Evolutionary conservation across 1,140 invertebrate genomes (phyloP).

Genomic region (Proales similis): DNA sequence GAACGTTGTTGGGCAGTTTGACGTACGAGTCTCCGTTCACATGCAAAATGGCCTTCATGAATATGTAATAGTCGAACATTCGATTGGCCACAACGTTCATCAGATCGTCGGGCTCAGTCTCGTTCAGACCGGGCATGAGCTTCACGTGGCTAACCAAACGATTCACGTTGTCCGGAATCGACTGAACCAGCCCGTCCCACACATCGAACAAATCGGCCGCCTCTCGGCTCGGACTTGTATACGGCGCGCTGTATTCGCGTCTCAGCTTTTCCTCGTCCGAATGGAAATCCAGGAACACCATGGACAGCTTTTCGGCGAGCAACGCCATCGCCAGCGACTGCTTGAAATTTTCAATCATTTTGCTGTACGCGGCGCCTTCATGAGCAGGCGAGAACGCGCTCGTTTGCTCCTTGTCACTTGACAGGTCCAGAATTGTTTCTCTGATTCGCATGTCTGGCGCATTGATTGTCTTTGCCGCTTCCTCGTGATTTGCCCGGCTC

Average conservation of each 20-base stretch:
- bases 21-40: slow-evolving; percentile 17
- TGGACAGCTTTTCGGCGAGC: no score
- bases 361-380: slow-evolving; percentile 14
- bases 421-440: no score
- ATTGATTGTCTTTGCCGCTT: no score
- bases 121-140: slow-evolving; percentile 27
- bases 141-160: neutral
- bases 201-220: slow-evolving; percentile 8
- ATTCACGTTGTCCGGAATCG: slow-evolving; percentile 14
- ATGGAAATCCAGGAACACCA: no score
- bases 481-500: no score
- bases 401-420: no score
- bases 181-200: slow-evolving; percentile 17
- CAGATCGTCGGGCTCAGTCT: slow-evolving; percentile 3
- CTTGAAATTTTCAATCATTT: neutral
- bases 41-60: slow-evolving; percentile 19
- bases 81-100: slow-evolving; percentile 34
- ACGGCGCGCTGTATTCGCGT: neutral
- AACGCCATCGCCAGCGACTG: neutral
- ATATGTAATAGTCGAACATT: slow-evolving; percentile 29
- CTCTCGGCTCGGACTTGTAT: neutral
- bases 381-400: no score
- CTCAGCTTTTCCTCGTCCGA: no score
- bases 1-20: slow-evolving; percentile 17
- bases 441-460: no score